A percentile compares a stretch with the other conserved stretches of the same genome.
These are phyloP conservation scores for Artibeus lituratus DNA, from an alignment of 2,797 vertebrate genomes.

Conservation along the genomic window DNA sequence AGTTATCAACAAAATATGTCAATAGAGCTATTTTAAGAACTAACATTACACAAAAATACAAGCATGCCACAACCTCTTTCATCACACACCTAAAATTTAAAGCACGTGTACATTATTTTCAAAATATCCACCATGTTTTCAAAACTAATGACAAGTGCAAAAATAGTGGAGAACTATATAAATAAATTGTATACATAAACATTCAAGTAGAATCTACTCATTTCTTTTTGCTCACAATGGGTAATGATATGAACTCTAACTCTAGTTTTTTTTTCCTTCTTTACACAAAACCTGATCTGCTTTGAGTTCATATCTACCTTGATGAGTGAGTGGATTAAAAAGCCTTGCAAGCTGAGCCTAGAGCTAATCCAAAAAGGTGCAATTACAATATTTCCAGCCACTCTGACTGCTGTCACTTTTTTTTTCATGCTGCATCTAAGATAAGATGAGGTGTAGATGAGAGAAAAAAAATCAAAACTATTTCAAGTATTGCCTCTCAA, in stretches of 20 bases:
- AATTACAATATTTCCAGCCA: slow-evolving; percentile 40
- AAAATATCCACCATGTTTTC: background rate
- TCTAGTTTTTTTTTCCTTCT: background rate
- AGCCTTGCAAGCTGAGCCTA: slow-evolving; percentile 52
- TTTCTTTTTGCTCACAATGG: background rate
- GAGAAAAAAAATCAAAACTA: slow-evolving; percentile 24
- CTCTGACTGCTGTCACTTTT: slow-evolving; percentile 23
- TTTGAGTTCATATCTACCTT: slow-evolving; percentile 50
- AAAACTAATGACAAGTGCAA: slow-evolving; percentile 19
- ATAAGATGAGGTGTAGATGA: slow-evolving; percentile 56
- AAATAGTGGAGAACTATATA: slow-evolving; percentile 5
- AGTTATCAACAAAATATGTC: slow-evolving; percentile 6
- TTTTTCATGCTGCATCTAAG: slow-evolving; percentile 59
- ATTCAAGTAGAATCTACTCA: background rate
- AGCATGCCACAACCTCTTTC: background rate
- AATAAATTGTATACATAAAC: background rate
- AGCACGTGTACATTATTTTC: background rate
- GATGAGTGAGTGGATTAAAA: slow-evolving; percentile 53
- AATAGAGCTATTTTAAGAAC: background rate
- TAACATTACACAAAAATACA: background rate
- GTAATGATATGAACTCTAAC: slow-evolving; percentile 24
- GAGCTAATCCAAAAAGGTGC: slow-evolving; percentile 58
- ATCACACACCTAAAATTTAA: slow-evolving; percentile 7
- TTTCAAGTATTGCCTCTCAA: slow-evolving; percentile 62
- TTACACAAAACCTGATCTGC: background rate